Conservation (phyloP, 1,140 invertebrate species). For the Campoletis sonorensis region DNA sequence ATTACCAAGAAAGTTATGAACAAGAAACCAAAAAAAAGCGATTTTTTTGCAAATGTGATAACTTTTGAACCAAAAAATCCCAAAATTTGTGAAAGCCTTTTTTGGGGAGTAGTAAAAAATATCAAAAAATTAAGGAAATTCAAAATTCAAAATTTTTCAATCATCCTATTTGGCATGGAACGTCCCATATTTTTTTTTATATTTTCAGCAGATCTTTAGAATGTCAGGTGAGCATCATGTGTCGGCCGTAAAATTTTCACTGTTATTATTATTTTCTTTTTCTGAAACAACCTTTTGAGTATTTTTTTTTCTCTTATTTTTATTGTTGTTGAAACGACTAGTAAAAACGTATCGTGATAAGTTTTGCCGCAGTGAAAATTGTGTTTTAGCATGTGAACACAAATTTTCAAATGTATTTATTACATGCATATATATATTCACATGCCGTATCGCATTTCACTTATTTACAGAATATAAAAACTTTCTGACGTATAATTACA, state of each 20-base stretch:
- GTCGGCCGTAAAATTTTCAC: neutral
- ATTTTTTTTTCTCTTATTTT: neutral
- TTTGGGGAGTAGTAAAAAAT: no score
- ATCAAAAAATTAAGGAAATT: no score
- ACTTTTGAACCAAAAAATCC: no score
- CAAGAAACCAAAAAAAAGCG: no score
- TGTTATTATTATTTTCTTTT: conserved; percentile 8
- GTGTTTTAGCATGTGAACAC: neutral
- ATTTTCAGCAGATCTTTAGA: neutral
- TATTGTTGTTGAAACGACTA: neutral
- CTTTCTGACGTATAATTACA: conserved; percentile 31
- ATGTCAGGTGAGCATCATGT: neutral
- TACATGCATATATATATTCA: neutral
- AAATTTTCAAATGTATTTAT: neutral
- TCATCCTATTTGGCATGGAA: no score
- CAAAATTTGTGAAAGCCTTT: no score
- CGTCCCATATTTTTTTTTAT: no score
- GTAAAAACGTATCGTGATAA: neutral
- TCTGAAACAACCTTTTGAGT: conserved; percentile 7
- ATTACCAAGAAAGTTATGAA: no score
- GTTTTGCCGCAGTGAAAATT: conserved; percentile 3
- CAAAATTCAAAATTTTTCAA: no score
- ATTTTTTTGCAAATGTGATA: no score
- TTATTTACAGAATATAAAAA: conserved; percentile 38
- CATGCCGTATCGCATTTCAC: conserved; percentile 6